These are phyloP conservation scores for Zenarchopterus dispar DNA, from an alignment of 2,797 vertebrate species.

Conservation along the genomic window DNA sequence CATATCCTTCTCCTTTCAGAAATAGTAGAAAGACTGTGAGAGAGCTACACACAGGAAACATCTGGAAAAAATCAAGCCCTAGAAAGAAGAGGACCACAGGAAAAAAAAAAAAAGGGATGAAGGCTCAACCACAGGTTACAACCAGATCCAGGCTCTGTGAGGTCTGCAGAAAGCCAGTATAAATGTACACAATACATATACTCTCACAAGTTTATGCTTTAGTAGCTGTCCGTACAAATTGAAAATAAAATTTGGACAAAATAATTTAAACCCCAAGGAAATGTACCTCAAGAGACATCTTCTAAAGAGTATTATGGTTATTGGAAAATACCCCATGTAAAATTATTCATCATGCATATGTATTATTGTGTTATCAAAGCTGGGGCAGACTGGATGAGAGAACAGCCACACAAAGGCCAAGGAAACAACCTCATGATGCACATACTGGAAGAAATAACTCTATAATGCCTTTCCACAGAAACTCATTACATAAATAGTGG, in stretches of 20 bases:
- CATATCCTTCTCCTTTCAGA: conserved; percentile 62
- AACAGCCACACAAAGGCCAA: conserved; percentile 53
- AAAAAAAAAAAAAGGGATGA: conserved; percentile 5
- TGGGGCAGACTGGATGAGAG: conserved; percentile 51
- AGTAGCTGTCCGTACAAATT: background rate
- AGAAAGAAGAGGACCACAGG: conserved; percentile 46
- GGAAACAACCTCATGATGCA: conserved; percentile 39
- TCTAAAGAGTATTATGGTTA: background rate
- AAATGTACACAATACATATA: background rate
- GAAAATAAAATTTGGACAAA: conserved; percentile 23
- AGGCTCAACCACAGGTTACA: conserved; percentile 78
- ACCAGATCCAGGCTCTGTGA: conserved; percentile 64
- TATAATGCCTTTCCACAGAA: conserved; percentile 25
- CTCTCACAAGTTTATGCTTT: conserved; percentile 30
- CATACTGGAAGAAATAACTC: conserved; percentile 19
- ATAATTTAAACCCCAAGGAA: background rate
- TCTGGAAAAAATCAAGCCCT: conserved; percentile 87
- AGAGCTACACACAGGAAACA: conserved; percentile 90
- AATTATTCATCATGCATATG: background rate
- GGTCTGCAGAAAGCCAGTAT: conserved; percentile 55
- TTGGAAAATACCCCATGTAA: background rate
- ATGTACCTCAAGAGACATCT: background rate
- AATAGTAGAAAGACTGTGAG: conserved; percentile 42
- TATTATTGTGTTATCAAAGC: conserved; percentile 55
- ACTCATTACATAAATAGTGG: conserved; percentile 58